Evolutionary conservation across 2,113 vertebrate genomes (phyloP), one percentile per base, ranked within the genome.

Genomic region (Recurvirostra avosetta): DNA sequence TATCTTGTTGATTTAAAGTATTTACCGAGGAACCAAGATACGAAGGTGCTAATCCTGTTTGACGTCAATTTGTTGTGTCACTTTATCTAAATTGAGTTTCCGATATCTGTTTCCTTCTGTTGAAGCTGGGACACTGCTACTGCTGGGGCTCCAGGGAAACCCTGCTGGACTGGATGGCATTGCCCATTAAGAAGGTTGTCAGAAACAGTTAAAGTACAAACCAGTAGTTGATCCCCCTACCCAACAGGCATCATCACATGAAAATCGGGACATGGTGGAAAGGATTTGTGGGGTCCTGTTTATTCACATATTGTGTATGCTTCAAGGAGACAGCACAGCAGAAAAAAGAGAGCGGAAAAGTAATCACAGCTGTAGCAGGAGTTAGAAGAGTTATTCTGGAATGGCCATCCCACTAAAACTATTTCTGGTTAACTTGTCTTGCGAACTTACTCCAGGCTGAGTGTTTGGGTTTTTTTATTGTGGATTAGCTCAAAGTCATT

Each of bases 221-320:
- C 25, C 1, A 15, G 29, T 4, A 17, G 58, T 7, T 50, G 75
- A 38, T 59, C 15, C 21, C 23, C 18, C 19, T 56, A 19, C 52
- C 53, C 50, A 40, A 43, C n/a, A 65, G 26, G 20, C 11, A 43
- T 16, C 70, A n/a, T 12, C 49, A 30, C 23, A 12, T 2, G 8
- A 32, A 34, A 90, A 36, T 2, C 14, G 18, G 38, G 67, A 36
- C n/a, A 20, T 5, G 8, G 26, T 38, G 52, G 41, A 59, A 36
- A 59, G 58, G 67, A 18, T 72, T 62, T 68, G 21, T 13, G 70
- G 73, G 50, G n/a, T 53, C 12, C 41, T 62, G 34, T 26, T 76
- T 34, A 7, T 26, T 66, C 4, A 3, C 5, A 1, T 6, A 1
- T 3, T 63, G 61, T 20, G 21, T 67, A 5, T 55, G n/a, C 34